Percentiles rank a stretch among this genome's conserved stretches.
Conservation (phyloP, 2,888 invertebrate genomes). For the Himalopsyche japonica region DNA sequence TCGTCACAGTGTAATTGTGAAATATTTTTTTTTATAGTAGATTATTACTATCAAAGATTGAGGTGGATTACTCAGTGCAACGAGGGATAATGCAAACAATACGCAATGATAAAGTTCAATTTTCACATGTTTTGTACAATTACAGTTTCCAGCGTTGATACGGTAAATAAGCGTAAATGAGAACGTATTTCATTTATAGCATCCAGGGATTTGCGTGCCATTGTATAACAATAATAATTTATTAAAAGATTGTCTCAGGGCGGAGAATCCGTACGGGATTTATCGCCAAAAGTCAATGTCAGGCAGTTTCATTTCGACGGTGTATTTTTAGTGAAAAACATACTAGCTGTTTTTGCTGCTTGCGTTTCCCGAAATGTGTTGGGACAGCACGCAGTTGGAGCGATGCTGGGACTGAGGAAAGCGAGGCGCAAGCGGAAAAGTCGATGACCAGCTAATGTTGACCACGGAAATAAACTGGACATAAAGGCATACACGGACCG, state of each 20-base stretch:
- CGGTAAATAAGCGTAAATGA: too few relatives aligned
- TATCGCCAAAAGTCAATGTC: constrained; percentile 29
- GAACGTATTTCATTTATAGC: background rate
- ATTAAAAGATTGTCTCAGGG: background rate
- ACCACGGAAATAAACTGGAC: constrained; percentile 23
- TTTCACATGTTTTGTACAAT: background rate
- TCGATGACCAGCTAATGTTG: constrained; percentile 28
- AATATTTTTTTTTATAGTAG: too few relatives aligned
- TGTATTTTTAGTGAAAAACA: constrained; percentile 8
- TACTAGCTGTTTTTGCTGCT: background rate
- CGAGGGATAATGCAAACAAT: too few relatives aligned
- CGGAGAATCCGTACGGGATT: constrained; percentile 9
- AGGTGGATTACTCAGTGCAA: too few relatives aligned
- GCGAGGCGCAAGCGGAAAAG: constrained; percentile 4
- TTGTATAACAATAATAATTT: background rate
- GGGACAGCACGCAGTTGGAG: background rate
- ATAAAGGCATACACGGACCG: background rate
- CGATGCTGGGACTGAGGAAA: constrained; percentile 7
- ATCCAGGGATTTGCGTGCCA: background rate
- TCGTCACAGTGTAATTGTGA: too few relatives aligned
- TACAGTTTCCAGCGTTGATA: background rate
- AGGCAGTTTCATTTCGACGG: background rate
- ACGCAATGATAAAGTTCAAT: too few relatives aligned
- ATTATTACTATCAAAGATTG: too few relatives aligned
- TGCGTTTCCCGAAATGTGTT: background rate